Conservation (phyloP, 2,888 invertebrate species). For the Mythimna ferrago region DNA sequence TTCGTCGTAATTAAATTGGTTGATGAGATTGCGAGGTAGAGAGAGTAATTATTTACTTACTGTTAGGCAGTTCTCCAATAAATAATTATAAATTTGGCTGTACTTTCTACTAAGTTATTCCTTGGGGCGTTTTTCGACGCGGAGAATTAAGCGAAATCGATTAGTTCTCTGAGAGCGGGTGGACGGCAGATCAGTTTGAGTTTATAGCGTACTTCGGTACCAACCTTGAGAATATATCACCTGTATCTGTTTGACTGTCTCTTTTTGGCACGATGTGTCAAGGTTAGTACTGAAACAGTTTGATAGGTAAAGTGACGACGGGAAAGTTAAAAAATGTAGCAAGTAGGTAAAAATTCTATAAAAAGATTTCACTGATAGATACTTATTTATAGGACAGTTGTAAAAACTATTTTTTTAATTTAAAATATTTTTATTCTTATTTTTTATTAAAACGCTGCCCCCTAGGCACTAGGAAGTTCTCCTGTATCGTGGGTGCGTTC, state of each 20-base stretch:
- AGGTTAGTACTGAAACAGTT: not conserved
- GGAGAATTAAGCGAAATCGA: constrained; percentile 32
- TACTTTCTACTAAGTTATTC: constrained; percentile 15
- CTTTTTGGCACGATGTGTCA: not conserved
- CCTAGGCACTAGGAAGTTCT: too few species aligned
- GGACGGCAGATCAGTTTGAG: constrained; percentile 18
- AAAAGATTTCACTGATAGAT: not conserved
- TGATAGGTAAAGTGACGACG: too few species aligned
- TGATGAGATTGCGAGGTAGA: constrained; percentile 52
- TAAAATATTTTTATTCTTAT: too few species aligned
- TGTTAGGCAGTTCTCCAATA: constrained; percentile 28
- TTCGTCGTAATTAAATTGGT: constrained; percentile 48
- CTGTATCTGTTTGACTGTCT: not conserved
- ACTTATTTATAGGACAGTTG: not conserved
- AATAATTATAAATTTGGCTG: constrained; percentile 37
- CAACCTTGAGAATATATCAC: not conserved
- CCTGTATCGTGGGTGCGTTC: too few species aligned
- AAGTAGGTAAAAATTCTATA: not conserved
- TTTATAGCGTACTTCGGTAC: constrained; percentile 4
- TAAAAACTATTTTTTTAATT: not conserved
- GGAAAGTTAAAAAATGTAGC: not conserved
- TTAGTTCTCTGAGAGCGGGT: constrained; percentile 29
- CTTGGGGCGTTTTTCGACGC: not conserved
- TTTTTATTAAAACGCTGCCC: too few species aligned
- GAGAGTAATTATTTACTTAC: constrained; percentile 39